Conservation (phyloP, 2,113 vertebrate genomes). For the Holacanthus passer region DNA sequence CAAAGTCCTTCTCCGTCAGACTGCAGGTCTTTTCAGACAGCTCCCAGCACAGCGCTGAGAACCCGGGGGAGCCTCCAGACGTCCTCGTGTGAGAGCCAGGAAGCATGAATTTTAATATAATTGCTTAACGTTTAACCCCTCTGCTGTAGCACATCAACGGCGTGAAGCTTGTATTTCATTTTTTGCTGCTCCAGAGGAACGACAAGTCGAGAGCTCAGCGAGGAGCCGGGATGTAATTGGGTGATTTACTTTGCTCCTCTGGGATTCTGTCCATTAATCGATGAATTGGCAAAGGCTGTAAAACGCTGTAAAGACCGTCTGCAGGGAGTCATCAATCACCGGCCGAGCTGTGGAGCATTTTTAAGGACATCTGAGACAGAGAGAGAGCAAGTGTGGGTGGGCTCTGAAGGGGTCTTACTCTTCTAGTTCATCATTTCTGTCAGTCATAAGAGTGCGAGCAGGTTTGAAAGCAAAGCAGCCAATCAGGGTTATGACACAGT, state of each 20-base stretch:
- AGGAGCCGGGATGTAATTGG: constrained; percentile 63
- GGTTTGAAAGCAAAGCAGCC: no score
- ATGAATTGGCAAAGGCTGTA: constrained; percentile 60
- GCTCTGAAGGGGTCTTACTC: neutral
- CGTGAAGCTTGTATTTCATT: neutral
- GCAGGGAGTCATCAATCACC: constrained; percentile 57
- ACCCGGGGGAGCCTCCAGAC: neutral
- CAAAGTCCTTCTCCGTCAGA: neutral
- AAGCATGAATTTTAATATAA: constrained; percentile 37
- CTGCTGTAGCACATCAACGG: neutral
- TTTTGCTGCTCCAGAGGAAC: neutral
- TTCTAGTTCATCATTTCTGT: neutral
- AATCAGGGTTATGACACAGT: no score
- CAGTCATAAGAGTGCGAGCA: no score
- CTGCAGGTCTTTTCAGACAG: neutral
- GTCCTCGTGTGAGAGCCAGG: neutral
- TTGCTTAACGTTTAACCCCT: constrained; percentile 22
- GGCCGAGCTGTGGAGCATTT: constrained; percentile 10
- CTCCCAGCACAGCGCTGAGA: neutral
- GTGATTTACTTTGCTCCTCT: constrained; percentile 59
- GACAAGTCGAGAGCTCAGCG: constrained; percentile 36
- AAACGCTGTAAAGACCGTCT: constrained; percentile 34
- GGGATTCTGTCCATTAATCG: constrained; percentile 49
- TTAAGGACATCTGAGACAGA: neutral
- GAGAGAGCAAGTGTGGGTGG: neutral